These are phyloP conservation scores for Papilio gigon DNA, from an alignment of 2,888 invertebrate genomes.

Conservation along the genomic window DNA sequence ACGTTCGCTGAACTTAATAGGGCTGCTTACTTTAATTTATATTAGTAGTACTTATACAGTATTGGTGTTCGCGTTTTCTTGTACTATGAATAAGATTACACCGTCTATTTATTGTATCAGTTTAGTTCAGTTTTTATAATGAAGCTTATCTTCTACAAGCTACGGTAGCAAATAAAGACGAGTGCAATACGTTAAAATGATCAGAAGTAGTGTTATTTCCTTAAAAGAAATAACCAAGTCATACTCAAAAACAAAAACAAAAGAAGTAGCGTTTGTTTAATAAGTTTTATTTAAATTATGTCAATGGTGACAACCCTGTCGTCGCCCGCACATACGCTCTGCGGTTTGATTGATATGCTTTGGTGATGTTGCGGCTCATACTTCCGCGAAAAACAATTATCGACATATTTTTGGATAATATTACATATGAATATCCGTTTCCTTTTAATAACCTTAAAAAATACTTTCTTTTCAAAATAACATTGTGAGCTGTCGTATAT, in stretches of 20 bases:
- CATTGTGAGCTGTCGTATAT: neutral
- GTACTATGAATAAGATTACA: too few species aligned
- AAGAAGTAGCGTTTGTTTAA: neutral
- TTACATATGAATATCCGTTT: conserved; percentile 4
- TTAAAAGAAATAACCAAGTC: neutral
- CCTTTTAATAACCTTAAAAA: conserved; percentile 2
- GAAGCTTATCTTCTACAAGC: too few species aligned
- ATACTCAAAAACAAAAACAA: neutral
- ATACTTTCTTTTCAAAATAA: neutral
- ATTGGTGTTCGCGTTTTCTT: neutral
- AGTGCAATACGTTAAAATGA: neutral
- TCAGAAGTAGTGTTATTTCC: too few species aligned
- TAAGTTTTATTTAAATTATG: neutral
- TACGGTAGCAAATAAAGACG: too few species aligned
- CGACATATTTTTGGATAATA: conserved; percentile 26
- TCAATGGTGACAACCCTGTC: conserved; percentile 23
- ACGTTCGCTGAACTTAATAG: conserved; percentile 49
- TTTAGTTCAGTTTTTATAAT: too few species aligned
- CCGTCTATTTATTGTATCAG: too few species aligned
- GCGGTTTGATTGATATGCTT: conserved; percentile 61
- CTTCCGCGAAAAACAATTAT: conserved; percentile 58
- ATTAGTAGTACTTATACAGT: neutral
- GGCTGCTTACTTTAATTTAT: conserved; percentile 16
- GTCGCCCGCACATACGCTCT: conserved; percentile 49
- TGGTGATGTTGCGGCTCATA: conserved; percentile 60